These are phyloP conservation scores for Pituophis catenifer DNA, from an alignment of 2,113 vertebrate species.

Conservation along the genomic window DNA sequence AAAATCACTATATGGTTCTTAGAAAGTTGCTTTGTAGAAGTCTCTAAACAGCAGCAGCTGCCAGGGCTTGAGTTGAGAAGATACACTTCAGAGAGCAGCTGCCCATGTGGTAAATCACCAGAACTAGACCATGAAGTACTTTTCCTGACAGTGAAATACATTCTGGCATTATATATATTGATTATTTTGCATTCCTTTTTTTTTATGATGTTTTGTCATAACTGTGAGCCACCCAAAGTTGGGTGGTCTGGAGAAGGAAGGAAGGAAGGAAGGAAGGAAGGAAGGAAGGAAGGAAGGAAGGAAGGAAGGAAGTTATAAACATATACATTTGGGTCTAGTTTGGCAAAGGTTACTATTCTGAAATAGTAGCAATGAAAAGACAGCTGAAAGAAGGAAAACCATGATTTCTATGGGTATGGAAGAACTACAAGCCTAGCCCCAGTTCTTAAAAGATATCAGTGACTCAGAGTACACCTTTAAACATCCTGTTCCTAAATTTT, in stretches of 20 bases:
- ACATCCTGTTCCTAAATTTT: background rate
- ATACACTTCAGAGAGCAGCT: background rate
- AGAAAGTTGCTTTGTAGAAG: background rate
- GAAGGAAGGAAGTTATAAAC: too few species aligned
- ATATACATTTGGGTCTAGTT: background rate
- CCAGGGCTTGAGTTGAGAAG: background rate
- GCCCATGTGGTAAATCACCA: background rate
- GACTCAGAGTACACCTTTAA: background rate
- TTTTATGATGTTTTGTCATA: background rate
- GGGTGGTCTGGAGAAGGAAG: background rate
- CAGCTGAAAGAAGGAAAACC: background rate
- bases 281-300: too few species aligned
- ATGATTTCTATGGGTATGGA: background rate
- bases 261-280: too few species aligned
- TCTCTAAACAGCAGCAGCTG: background rate
- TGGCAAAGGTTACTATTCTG: background rate
- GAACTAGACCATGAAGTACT: background rate
- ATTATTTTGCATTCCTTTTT: background rate
- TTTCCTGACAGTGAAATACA: background rate
- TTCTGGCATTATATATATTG: background rate
- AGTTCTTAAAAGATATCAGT: background rate
- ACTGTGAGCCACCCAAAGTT: background rate
- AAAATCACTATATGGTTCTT: background rate
- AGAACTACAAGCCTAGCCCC: background rate
- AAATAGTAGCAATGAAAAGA: background rate